phyloP scores from a whole-genome alignment of 2,797 vertebrate species.

The Melanotaenia pygmaea region DNA sequence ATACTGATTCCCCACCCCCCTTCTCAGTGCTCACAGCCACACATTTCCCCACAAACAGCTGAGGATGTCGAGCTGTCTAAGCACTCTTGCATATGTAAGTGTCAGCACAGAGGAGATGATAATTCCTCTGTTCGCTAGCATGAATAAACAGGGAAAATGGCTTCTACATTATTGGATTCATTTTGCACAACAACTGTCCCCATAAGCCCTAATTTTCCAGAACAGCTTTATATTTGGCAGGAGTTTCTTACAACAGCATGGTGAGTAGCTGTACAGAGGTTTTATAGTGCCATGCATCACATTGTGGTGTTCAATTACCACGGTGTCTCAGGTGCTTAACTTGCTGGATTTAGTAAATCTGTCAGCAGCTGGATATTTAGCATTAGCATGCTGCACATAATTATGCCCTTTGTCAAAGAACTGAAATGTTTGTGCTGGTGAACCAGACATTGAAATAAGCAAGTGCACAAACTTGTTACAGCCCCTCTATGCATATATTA shows the following conservation, averaged over 20 bases:
- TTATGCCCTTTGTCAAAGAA: conserved; percentile 45
- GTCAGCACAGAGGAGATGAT: conserved; percentile 68
- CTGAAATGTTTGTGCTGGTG: conserved; percentile 49
- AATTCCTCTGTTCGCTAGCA: conserved; percentile 66
- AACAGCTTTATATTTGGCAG: conserved; percentile 75
- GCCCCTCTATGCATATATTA: conserved; percentile 3
- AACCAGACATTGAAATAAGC: conserved; percentile 46
- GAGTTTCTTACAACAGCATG: conserved; percentile 66
- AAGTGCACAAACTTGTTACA: conserved; percentile 4
- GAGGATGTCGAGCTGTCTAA: conserved; percentile 39
- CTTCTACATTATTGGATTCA: conserved; percentile 71
- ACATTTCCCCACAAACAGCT: conserved; percentile 30
- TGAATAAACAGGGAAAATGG: conserved; percentile 69
- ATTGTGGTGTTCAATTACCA: conserved; percentile 75
- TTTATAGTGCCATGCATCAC: conserved; percentile 72
- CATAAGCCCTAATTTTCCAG: conserved; percentile 73
- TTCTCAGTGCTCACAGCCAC: not conserved
- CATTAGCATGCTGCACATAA: conserved; percentile 57
- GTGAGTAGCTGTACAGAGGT: conserved; percentile 66
- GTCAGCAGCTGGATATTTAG: conserved; percentile 68
- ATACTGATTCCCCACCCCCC: not conserved
- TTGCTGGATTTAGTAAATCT: conserved; percentile 68
- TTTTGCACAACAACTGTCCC: conserved; percentile 76
- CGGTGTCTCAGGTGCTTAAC: conserved; percentile 74
- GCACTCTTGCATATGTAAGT: conserved; percentile 62